These are phyloP conservation scores for Neoseiulus cucumeris DNA, from an alignment of 1,140 invertebrate genomes.

Conservation along the genomic window DNA sequence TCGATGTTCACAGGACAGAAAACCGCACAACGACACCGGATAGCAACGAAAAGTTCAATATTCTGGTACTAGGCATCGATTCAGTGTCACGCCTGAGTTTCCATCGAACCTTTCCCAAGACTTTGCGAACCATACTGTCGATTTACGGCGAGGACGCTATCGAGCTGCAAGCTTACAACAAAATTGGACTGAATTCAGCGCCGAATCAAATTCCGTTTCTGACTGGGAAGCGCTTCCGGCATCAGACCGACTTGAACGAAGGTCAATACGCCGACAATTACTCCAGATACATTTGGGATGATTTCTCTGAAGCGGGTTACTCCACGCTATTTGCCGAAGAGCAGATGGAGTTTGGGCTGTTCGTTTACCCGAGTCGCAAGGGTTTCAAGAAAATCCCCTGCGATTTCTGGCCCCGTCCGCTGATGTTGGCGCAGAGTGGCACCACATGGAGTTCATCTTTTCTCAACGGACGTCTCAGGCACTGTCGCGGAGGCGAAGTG, in stretches of 20 bases:
- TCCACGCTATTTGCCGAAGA: background rate
- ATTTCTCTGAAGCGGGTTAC: background rate
- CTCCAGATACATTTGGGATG: background rate
- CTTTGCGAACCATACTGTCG: background rate
- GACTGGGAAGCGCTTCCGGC: background rate
- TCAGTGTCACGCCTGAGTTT: background rate
- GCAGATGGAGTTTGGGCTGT: background rate
- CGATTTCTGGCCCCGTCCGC: background rate
- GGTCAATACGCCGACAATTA: background rate
- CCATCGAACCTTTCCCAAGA: background rate
- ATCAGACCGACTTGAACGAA: background rate
- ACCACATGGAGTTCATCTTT: no score
- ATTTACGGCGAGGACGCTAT: background rate
- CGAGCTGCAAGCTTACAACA: background rate
- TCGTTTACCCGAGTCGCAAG: background rate
- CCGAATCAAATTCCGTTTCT: background rate
- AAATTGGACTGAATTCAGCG: conserved; percentile 3
- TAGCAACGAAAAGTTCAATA: background rate
- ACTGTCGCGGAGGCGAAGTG: background rate
- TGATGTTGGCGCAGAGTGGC: background rate
- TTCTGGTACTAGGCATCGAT: background rate
- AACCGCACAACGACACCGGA: no score
- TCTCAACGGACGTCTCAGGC: background rate
- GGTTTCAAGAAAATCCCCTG: background rate
- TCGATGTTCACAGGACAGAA: no score